Evolutionary conservation across 2,113 vertebrate genomes (phyloP).

Genomic region (Sprattus sprattus): DNA sequence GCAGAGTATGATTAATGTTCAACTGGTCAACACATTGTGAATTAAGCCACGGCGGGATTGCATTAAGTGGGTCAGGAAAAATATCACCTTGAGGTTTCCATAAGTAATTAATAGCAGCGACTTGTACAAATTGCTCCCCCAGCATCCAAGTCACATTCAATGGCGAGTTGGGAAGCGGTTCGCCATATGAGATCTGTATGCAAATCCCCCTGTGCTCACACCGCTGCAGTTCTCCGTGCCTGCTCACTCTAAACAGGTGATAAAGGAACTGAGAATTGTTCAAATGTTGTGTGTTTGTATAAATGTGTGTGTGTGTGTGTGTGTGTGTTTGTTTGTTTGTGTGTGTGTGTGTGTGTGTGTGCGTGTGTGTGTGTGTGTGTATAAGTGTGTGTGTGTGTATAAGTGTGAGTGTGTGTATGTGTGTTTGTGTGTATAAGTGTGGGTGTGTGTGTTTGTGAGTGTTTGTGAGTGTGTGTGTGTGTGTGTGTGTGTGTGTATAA

Average conservation of each 20-base stretch:
- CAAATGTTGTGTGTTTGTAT: background rate
- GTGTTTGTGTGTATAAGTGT: background rate
- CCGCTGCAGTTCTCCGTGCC: background rate
- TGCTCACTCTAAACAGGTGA: background rate
- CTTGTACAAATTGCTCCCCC: background rate
- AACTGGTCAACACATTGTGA: background rate
- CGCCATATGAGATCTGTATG: constrained; percentile 9
- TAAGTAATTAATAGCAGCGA: background rate
- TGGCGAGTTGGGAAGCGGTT: background rate
- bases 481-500: background rate
- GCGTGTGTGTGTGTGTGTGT: no score
- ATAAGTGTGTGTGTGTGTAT: no score
- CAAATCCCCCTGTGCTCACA: background rate
- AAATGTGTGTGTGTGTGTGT: no score
- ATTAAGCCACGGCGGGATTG: background rate
- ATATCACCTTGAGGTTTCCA: background rate
- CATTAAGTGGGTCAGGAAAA: background rate
- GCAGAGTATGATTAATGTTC: background rate
- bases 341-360: background rate
- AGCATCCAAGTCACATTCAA: background rate
- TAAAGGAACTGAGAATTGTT: background rate
- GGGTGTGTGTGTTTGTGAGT: background rate
- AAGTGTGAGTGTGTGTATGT: no score
- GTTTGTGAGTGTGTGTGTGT: background rate
- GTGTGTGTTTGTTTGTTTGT: background rate